Conservation (phyloP, 2,113 vertebrate genomes). For the Rhynchomys soricoides region DNA sequence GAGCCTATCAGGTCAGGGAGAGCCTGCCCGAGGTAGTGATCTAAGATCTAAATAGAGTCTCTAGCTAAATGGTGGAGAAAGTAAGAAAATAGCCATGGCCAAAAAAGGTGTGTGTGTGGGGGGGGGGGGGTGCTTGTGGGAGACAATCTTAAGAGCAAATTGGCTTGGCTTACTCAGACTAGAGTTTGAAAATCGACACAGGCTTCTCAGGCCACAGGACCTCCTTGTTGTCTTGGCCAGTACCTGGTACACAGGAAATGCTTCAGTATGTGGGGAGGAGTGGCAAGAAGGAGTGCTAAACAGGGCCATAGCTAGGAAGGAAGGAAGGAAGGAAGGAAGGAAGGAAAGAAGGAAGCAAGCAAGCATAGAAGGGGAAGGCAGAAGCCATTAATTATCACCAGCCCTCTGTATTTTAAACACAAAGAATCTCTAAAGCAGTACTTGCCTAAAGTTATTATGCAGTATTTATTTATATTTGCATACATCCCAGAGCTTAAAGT, state of each 20-base stretch:
- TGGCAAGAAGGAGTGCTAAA: neutral
- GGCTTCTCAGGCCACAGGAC: neutral
- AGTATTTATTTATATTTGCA: neutral
- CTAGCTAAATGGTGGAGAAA: rapidly evolving
- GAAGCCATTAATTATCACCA: neutral
- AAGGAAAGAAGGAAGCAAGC: too few relatives aligned
- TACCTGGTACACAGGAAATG: neutral
- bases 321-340: too few relatives aligned
- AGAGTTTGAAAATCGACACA: neutral
- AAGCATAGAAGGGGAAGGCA: neutral
- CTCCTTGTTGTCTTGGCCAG: neutral
- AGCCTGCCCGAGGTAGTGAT: neutral
- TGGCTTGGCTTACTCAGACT: neutral
- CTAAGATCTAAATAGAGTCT: neutral
- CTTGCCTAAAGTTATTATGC: neutral
- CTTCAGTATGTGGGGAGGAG: neutral
- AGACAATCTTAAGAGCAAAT: neutral
- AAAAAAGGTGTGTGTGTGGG: neutral
- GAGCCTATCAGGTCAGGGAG: neutral
- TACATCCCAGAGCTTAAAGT: neutral
- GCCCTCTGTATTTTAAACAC: neutral
- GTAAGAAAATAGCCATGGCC: neutral
- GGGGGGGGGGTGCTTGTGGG: rapidly evolving
- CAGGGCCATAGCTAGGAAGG: neutral
- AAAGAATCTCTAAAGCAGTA: neutral